A percentile compares a stretch with the other conserved stretches of the same genome.
Conservation (phyloP, 2,113 vertebrate species). For the Coptodon rendalli region DNA sequence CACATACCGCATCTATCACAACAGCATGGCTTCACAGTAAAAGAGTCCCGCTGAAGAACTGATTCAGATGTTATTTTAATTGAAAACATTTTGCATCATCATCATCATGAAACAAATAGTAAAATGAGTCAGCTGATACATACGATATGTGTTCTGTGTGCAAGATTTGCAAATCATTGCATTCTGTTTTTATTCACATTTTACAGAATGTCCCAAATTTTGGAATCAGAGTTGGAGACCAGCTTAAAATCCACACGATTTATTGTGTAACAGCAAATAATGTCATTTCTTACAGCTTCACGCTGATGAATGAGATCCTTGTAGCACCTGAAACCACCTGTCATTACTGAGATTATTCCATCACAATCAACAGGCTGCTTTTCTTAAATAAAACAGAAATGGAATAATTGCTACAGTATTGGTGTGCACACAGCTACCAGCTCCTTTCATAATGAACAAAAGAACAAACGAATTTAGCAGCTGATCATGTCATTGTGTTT, state of each 20-base stretch:
- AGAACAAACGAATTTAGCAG: background rate
- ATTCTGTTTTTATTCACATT: background rate
- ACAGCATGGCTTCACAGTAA: background rate
- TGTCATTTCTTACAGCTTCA: background rate
- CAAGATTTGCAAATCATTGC: background rate
- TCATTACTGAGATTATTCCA: background rate
- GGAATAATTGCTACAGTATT: background rate
- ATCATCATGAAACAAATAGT: background rate
- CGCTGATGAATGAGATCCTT: background rate
- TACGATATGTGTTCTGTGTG: background rate
- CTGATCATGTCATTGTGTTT: conserved; percentile 2
- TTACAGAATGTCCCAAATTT: background rate
- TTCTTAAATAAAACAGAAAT: background rate
- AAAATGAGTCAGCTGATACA: background rate
- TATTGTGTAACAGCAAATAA: background rate
- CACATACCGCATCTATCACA: background rate
- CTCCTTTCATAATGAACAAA: background rate
- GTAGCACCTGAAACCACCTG: background rate
- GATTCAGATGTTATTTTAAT: background rate
- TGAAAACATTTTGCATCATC: background rate
- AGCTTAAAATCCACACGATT: background rate
- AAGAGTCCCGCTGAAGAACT: background rate
- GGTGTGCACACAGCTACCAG: background rate
- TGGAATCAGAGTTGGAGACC: background rate
- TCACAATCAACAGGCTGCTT: background rate